phyloP scores from a whole-genome alignment of 1,140 invertebrate species.

The Archivesica marissinica region DNA sequence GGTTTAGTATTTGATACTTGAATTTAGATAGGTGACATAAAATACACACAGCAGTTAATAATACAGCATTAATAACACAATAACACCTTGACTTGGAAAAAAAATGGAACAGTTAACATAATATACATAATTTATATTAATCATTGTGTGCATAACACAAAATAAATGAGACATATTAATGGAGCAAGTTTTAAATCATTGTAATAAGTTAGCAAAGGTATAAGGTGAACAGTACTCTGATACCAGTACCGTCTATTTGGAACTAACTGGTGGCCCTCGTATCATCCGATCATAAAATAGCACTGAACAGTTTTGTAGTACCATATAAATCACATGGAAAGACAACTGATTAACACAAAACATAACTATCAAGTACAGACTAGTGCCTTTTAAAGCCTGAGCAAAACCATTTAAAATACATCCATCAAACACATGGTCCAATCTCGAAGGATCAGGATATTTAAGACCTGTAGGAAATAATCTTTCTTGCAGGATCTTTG shows the following conservation, averaged over 20 bases:
- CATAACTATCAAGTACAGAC: conserved; percentile 40
- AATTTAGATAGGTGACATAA: conserved; percentile 38
- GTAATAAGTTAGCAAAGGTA: conserved; percentile 47
- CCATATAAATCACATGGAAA: conserved; percentile 29
- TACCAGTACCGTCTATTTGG: not conserved
- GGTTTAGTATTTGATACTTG: conserved; percentile 62
- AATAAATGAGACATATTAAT: conserved; percentile 40
- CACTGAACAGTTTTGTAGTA: conserved; percentile 34
- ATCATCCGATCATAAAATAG: not conserved
- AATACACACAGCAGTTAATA: conserved; percentile 33
- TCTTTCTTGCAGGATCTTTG: conserved; percentile 11
- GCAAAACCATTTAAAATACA: conserved; percentile 33
- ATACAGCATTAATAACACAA: conserved; percentile 32
- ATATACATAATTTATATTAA: conserved; percentile 9
- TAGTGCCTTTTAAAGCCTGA: conserved; percentile 47
- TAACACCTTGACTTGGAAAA: conserved; percentile 35
- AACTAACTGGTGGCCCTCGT: conserved; percentile 46
- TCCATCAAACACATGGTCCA: not conserved
- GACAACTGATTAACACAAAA: conserved; percentile 47
- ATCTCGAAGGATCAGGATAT: not conserved
- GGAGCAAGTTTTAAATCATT: conserved; percentile 32
- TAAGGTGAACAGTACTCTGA: conserved; percentile 10
- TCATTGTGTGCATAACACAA: conserved; percentile 20
- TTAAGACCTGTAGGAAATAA: not conserved
- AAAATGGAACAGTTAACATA: conserved; percentile 34